Evolutionary conservation across 2,113 vertebrate species (phyloP), one percentile per base, ranked within the genome.

Genomic region (Perca fluviatilis): DNA sequence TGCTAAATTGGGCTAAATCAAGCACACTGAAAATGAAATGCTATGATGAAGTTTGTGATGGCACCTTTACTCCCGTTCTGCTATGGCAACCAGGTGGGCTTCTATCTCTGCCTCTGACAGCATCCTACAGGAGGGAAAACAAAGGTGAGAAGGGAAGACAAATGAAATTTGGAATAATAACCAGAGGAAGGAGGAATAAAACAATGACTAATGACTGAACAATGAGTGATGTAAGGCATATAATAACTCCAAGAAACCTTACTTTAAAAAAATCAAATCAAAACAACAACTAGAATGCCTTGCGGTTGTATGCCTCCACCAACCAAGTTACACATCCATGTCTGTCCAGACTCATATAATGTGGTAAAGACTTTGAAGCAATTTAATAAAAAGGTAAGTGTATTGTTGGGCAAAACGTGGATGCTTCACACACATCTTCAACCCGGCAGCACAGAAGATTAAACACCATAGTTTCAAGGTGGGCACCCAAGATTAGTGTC

Each of bases 71-170:
- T 96, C 95, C 58, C 94, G 88, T 19, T 96, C 95, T 40, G 94
- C 91, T 5, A 96, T 96, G 53, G 95, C 93, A 11, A 88, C 62
- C 78, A 96, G 89, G 62, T 95, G 95, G 27, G 0, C 18, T 73
- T 96, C 96, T 8, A 94, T 92, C 72, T 96, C 93, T 6, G 56
- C 86, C 49, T 95, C 95, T 0, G 76, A 61, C 78, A 96, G 89
- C 16, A 57, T 93, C 88, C 95, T 96, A 78, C 76, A 47, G 56
- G 47, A 64, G 25, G 9, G 56, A 27, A 33, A 50, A 10, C 40
- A 23, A 61, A 69, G 7, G 73, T 0, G 30, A 36, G 43, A 30
- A 53, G 12, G 19, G 8, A 18, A 33, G 25, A 30, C 40, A 5
- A 68, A 30, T 14, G 6, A 51, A n/a, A 27, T 33, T 25, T 51